Evolutionary conservation across 2,888 invertebrate species (phyloP).

Genomic region (Tenthredo distinguenda): DNA sequence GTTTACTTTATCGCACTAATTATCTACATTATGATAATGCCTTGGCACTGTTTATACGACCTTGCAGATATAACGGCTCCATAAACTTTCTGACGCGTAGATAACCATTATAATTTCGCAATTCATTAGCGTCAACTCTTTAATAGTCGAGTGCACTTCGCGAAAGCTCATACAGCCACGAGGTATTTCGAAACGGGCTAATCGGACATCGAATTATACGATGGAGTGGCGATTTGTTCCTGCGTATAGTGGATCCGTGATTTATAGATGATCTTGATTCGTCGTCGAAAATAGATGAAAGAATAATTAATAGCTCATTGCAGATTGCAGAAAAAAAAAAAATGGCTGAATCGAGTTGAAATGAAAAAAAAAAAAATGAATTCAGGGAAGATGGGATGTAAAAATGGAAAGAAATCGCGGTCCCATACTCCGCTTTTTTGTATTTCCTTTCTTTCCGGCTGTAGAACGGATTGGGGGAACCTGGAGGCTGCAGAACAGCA

Average conservation of each 20-base stretch:
- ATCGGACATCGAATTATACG: not conserved
- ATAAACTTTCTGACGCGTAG: conserved; percentile 15
- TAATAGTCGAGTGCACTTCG: conserved; percentile 14
- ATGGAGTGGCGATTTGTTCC: not conserved
- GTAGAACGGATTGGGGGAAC: not conserved
- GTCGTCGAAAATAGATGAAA: not conserved
- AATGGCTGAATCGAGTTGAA: not conserved
- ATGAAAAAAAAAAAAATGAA: not conserved
- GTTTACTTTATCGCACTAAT: not conserved
- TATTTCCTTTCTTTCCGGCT: not conserved
- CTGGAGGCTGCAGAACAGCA: conserved; percentile 6
- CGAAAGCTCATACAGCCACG: not conserved
- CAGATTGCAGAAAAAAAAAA: not conserved
- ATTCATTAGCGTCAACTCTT: conserved; percentile 27
- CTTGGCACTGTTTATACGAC: conserved; percentile 12
- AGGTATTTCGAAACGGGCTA: not conserved
- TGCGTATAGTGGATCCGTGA: not conserved
- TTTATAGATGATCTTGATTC: not conserved
- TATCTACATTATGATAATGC: conserved; percentile 14
- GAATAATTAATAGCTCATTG: not conserved
- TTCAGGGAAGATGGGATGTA: not conserved
- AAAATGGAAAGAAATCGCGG: not conserved
- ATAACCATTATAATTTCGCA: not conserved
- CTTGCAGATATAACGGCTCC: not conserved
- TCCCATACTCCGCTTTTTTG: not conserved